A percentile compares a stretch with the other conserved stretches of the same genome.
Conservation (phyloP, 1,140 invertebrate species). For the Cyclargus thomasi region DNA sequence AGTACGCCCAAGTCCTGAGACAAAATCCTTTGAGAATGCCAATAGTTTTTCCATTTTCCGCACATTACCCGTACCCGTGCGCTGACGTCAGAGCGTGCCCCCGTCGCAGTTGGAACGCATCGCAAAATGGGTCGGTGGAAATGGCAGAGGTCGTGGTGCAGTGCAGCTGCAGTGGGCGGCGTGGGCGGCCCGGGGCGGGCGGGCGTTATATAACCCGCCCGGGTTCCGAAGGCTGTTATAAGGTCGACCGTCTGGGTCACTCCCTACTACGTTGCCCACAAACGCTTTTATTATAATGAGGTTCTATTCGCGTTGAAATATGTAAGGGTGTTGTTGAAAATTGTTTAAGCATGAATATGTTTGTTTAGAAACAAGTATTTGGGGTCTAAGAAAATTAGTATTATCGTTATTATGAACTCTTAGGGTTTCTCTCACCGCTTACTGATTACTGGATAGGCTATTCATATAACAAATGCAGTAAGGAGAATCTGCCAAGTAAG, state of each 20-base stretch:
- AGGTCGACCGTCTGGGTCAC: constrained; percentile 54
- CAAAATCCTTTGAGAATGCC: not conserved
- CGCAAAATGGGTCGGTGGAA: constrained; percentile 28
- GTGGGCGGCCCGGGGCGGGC: constrained; percentile 24
- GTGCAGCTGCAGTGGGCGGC: constrained; percentile 40
- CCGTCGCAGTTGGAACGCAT: not conserved
- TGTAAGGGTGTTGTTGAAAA: not conserved
- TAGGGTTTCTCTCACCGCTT: no score
- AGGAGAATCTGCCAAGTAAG: no score
- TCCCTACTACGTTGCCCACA: constrained; percentile 16
- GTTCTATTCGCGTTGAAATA: not conserved
- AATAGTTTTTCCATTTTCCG: not conserved
- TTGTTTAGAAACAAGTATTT: no score
- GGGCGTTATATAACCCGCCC: constrained; percentile 42
- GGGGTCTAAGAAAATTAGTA: no score
- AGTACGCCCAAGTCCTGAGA: no score
- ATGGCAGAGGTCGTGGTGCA: constrained; percentile 53
- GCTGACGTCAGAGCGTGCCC: not conserved
- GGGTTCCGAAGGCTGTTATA: constrained; percentile 62
- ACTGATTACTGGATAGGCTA: no score
- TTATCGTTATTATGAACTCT: no score
- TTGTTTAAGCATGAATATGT: no score
- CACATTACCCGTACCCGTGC: not conserved
- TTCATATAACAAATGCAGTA: no score
- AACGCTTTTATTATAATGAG: not conserved